Evolutionary conservation across 2,113 vertebrate species (phyloP).

Genomic region (Pteruthius melanotis): DNA sequence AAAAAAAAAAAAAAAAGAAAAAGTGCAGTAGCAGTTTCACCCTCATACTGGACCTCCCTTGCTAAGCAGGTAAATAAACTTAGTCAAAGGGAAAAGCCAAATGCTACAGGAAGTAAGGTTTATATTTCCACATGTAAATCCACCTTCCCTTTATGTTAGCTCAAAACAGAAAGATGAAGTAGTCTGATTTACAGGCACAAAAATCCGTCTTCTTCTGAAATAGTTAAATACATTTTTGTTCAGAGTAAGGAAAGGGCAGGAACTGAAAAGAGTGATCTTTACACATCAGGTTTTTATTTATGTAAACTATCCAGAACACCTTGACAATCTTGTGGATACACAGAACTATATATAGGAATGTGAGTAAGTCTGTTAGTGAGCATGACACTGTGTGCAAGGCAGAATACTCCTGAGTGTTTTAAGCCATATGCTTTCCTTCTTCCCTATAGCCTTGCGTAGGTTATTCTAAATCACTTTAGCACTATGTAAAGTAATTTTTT

Average conservation of each 20-base stretch:
- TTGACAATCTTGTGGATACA: neutral
- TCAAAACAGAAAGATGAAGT: neutral
- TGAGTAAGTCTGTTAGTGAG: neutral
- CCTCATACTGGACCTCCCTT: neutral
- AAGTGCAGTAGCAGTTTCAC: neutral
- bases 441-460: neutral
- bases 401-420: neutral
- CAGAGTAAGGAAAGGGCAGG: neutral
- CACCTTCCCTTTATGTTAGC: neutral
- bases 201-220: neutral
- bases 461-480: neutral
- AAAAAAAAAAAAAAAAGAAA: neutral
- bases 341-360: conserved; percentile 25
- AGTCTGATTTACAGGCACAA: neutral
- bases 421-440: neutral
- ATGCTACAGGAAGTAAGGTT: neutral
- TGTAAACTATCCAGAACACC: neutral
- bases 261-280: neutral
- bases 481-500: neutral
- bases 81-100: neutral
- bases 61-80: neutral
- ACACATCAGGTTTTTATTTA: neutral
- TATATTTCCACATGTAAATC: neutral
- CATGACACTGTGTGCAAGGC: neutral
- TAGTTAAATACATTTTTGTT: neutral